A percentile compares a stretch with the other conserved stretches of the same genome.
Conservation (phyloP, 2,888 invertebrate species). For the Branchinecta sandiegonensis region DNA sequence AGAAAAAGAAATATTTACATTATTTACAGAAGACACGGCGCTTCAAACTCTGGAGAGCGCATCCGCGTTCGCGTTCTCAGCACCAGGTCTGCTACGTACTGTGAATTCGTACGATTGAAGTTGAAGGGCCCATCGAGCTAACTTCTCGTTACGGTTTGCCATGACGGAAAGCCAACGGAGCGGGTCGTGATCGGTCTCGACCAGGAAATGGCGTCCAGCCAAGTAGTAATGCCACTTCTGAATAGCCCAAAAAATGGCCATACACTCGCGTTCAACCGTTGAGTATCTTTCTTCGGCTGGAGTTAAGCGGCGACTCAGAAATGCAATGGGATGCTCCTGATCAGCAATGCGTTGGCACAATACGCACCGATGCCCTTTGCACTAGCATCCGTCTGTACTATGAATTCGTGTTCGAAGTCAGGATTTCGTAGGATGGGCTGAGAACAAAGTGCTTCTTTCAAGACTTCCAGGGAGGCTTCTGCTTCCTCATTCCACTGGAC, state of each 20-base stretch:
- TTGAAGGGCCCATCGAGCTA: constrained; percentile 28
- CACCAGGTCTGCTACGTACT: constrained; percentile 27
- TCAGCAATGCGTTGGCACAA: not conserved
- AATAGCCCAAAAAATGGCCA: constrained; percentile 28
- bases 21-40: too few relatives aligned
- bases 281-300: constrained; percentile 28
- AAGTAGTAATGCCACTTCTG: constrained; percentile 28
- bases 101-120: constrained; percentile 28
- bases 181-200: constrained; percentile 30
- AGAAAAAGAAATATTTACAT: too few relatives aligned
- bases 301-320: constrained; percentile 25
- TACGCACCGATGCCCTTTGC: constrained; percentile 14
- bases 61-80: constrained; percentile 28
- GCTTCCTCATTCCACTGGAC: not conserved
- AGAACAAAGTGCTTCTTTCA: not conserved
- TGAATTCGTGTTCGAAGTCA: constrained; percentile 11
- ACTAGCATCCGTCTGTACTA: constrained; percentile 14
- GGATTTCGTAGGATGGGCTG: not conserved
- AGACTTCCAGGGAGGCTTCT: constrained; percentile 11
- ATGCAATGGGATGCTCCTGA: constrained; percentile 25
- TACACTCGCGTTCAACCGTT: constrained; percentile 29
- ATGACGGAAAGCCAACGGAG: constrained; percentile 25
- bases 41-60: not conserved
- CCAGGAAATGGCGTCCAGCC: constrained; percentile 27
- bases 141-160: constrained; percentile 25